Evolutionary conservation across 1,140 invertebrate genomes (phyloP).

Genomic region (Anastatus disparis): DNA sequence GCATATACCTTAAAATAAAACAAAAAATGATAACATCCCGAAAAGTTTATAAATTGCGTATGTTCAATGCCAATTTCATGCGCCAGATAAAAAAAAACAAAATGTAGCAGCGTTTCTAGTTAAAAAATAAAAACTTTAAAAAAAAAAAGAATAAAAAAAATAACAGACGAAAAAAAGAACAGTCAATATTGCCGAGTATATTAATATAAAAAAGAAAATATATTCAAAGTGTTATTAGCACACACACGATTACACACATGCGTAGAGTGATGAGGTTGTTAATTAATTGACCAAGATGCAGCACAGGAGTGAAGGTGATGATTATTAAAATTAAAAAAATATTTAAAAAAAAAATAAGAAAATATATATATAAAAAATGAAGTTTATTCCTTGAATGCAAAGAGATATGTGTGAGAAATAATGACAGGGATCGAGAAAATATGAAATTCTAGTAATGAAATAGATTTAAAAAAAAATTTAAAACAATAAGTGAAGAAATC

Average conservation of each 20-base stretch:
- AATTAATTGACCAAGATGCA: constrained; percentile 34
- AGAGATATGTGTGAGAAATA: too few relatives aligned
- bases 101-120: constrained; percentile 26
- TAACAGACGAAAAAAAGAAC: constrained; percentile 31
- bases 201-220: constrained; percentile 23
- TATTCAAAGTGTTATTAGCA: constrained; percentile 29
- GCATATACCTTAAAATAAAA: background rate
- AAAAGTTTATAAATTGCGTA: background rate
- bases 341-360: too few relatives aligned
- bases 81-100: too few relatives aligned
- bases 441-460: background rate
- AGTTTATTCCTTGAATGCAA: too few relatives aligned
- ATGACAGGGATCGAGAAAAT: background rate
- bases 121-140: constrained; percentile 1
- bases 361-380: too few relatives aligned
- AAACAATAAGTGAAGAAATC: constrained; percentile 13
- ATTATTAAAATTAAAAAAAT: constrained; percentile 14
- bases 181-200: constrained; percentile 33
- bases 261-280: constrained; percentile 30
- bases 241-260: background rate
- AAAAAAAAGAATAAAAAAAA: constrained; percentile 4
- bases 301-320: background rate
- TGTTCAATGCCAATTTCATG: constrained; percentile 30
- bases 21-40: background rate
- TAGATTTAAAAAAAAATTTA: constrained; percentile 13